Evolutionary conservation across 2,113 vertebrate genomes (phyloP).

Genomic region (Cynopterus brachyotis): DNA sequence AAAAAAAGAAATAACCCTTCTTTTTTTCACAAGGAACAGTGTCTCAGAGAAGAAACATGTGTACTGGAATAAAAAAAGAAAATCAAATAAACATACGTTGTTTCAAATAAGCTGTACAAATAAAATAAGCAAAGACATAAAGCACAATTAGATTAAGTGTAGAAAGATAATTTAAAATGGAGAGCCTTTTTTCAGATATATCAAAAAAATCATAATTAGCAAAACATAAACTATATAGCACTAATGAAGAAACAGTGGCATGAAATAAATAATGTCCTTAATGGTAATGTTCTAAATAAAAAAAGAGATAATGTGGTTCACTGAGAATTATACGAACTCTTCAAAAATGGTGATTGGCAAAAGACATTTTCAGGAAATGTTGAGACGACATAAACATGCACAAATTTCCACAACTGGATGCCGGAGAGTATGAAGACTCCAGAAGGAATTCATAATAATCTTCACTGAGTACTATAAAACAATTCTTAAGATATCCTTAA

Average conservation of each 20-base stretch:
- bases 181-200: neutral
- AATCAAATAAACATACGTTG: neutral
- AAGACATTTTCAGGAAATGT: neutral
- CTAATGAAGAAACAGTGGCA: neutral
- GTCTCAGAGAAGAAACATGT: neutral
- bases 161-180: neutral
- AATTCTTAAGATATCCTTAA: neutral
- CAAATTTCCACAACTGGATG: neutral
- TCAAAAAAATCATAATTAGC: neutral
- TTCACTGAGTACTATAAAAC: neutral
- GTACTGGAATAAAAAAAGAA: neutral
- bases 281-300: neutral
- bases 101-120: neutral
- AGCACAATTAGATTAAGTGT: neutral
- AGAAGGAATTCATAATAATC: neutral
- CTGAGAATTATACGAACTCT: neutral
- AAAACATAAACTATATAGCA: neutral
- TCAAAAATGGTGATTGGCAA: neutral
- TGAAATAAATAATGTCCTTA: neutral
- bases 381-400: neutral
- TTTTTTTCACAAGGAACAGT: neutral
- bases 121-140: neutral
- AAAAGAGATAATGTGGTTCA: neutral
- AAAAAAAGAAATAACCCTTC: neutral
- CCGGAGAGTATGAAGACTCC: neutral